phyloP scores from a whole-genome alignment of 2,888 invertebrate species.

The Coleophora flavipennella region DNA sequence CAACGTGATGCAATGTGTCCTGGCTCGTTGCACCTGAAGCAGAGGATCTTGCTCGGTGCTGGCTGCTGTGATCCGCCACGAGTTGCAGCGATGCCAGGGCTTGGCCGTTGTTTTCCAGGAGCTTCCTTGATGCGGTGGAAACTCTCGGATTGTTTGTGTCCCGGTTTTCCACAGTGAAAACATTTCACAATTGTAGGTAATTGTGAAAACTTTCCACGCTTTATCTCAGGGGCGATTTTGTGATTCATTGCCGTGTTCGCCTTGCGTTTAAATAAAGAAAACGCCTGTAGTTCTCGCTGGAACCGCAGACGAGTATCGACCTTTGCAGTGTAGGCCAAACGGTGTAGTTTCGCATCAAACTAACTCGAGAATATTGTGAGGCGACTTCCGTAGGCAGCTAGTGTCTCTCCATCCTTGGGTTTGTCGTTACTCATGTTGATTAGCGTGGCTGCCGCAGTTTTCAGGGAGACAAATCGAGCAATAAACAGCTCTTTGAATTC shows the following conservation, averaged over 20 bases:
- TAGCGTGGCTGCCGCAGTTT: neutral
- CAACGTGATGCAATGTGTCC: neutral
- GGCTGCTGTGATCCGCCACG: too few relatives aligned
- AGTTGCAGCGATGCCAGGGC: too few relatives aligned
- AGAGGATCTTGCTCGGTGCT: neutral
- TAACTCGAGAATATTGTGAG: constrained; percentile 5
- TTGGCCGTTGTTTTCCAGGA: too few relatives aligned
- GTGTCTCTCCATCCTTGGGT: constrained; percentile 8
- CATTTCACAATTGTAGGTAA: neutral
- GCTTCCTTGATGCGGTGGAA: neutral
- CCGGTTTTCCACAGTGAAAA: neutral
- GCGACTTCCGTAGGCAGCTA: constrained; percentile 10
- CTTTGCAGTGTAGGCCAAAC: constrained; percentile 7
- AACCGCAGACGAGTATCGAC: constrained; percentile 1
- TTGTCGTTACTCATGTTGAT: neutral
- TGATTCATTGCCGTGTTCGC: neutral
- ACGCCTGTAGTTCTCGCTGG: constrained; percentile 3
- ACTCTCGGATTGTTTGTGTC: neutral
- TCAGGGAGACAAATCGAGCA: constrained; percentile 2
- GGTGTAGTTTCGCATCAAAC: constrained; percentile 8
- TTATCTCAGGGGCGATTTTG: neutral
- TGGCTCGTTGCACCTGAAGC: neutral
- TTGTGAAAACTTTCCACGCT: neutral
- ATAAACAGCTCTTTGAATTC: constrained; percentile 12
- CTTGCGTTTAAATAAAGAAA: constrained; percentile 1